Conservation (phyloP, 2,888 invertebrate genomes). For the Stenodera caucasica region DNA sequence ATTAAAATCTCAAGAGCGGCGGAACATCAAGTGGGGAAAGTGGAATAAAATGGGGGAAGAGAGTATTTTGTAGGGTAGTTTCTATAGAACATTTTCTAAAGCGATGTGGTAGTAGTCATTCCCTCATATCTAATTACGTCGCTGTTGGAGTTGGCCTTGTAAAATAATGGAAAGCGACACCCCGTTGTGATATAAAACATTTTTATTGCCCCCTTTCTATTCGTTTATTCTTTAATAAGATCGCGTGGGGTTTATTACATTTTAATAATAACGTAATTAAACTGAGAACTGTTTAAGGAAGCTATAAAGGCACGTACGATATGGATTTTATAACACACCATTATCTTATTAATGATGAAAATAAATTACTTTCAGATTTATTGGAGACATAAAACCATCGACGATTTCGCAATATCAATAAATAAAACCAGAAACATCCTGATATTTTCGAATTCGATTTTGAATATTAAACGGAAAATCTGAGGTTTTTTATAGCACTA, state of each 20-base stretch:
- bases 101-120: constrained; percentile 22
- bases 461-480: background rate
- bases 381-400: constrained; percentile 23
- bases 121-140: constrained; percentile 36
- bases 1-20: constrained; percentile 39
- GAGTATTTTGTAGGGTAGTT: constrained; percentile 25
- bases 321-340: constrained; percentile 40
- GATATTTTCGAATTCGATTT: background rate
- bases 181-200: constrained; percentile 32
- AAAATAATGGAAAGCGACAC: constrained; percentile 38
- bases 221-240: constrained; percentile 33
- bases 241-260: constrained; percentile 28
- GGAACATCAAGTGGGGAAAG: constrained; percentile 31
- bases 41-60: constrained; percentile 27
- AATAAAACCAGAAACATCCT: constrained; percentile 8
- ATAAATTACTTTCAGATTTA: constrained; percentile 41
- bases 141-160: constrained; percentile 30
- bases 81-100: constrained; percentile 20
- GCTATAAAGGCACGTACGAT: constrained; percentile 36
- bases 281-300: constrained; percentile 37
- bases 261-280: constrained; percentile 43
- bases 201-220: constrained; percentile 32
- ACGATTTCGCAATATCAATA: constrained; percentile 14
- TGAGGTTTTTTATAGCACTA: background rate
- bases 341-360: constrained; percentile 34